A percentile compares a stretch with the other conserved stretches of the same genome.
phyloP scores from a whole-genome alignment of 1,140 invertebrate species.

The Bathynomus jamesi region DNA sequence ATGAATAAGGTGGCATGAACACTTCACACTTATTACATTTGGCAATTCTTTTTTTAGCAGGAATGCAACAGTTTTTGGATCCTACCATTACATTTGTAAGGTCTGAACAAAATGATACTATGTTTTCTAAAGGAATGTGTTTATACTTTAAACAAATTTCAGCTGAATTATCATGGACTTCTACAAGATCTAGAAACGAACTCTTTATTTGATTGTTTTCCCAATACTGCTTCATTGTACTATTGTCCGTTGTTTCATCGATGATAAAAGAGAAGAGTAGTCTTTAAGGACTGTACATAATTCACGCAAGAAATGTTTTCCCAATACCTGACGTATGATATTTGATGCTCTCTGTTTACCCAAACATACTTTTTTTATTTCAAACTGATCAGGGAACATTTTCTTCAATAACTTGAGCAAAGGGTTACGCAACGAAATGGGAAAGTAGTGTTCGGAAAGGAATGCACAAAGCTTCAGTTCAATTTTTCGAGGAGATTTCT shows the following conservation, averaged over 20 bases:
- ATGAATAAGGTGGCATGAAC: conserved; percentile 26
- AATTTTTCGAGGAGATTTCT: background rate
- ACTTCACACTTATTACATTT: conserved; percentile 26
- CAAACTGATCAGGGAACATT: background rate
- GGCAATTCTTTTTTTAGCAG: conserved; percentile 21
- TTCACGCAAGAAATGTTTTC: too few relatives aligned
- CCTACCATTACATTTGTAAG: conserved; percentile 32
- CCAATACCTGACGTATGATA: too few relatives aligned
- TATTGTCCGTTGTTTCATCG: conserved; percentile 12
- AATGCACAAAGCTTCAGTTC: background rate
- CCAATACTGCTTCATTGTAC: conserved; percentile 1
- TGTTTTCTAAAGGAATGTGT: conserved; percentile 17
- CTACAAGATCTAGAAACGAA: conserved; percentile 8
- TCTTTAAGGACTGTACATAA: too few relatives aligned
- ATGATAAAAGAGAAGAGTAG: conserved; percentile 8
- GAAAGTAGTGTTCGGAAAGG: background rate
- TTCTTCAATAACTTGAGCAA: background rate
- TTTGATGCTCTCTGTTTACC: too few relatives aligned
- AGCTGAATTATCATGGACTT: background rate
- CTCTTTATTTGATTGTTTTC: background rate
- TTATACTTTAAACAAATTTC: too few relatives aligned
- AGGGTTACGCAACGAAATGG: background rate
- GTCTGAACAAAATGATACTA: conserved; percentile 24
- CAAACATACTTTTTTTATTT: background rate
- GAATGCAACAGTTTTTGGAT: conserved; percentile 14